Conservation (phyloP, 2,797 vertebrate species). For the Salmo trutta region DNA sequence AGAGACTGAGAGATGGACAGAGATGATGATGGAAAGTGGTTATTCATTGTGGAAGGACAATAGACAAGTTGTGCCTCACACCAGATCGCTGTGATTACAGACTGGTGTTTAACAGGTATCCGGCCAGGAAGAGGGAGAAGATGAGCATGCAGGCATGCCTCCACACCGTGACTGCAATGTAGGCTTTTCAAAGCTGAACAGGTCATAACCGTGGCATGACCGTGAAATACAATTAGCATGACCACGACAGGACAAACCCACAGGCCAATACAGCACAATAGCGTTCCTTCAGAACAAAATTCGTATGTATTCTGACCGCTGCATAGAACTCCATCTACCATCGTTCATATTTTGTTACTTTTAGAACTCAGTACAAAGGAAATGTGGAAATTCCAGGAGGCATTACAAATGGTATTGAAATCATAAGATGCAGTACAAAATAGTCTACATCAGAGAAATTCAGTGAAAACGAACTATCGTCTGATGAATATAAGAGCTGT, state of each 20-base stretch:
- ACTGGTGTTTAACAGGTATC: constrained; percentile 55
- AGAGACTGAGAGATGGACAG: constrained; percentile 57
- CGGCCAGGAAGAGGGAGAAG: background rate
- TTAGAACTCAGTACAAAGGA: background rate
- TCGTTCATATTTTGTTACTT: background rate
- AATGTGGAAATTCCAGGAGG: background rate
- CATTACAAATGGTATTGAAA: background rate
- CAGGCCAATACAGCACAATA: background rate
- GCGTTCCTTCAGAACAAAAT: background rate
- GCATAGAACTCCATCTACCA: background rate
- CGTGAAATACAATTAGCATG: constrained; percentile 24
- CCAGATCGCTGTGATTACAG: constrained; percentile 68
- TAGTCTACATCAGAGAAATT: background rate
- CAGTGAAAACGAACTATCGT: background rate
- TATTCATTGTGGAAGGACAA: constrained; percentile 73
- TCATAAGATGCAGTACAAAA: background rate
- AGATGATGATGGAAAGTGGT: constrained; percentile 74
- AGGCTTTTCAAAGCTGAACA: background rate
- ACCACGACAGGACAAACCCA: background rate
- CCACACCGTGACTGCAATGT: constrained; percentile 24
- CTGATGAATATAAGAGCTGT: background rate
- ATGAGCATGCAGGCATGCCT: background rate
- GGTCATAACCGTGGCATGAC: constrained; percentile 24
- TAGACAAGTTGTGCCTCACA: constrained; percentile 53
- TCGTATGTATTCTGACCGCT: background rate